These are phyloP conservation scores for Ochropleura leucogaster DNA, from an alignment of 2,888 invertebrate genomes.

Conservation along the genomic window DNA sequence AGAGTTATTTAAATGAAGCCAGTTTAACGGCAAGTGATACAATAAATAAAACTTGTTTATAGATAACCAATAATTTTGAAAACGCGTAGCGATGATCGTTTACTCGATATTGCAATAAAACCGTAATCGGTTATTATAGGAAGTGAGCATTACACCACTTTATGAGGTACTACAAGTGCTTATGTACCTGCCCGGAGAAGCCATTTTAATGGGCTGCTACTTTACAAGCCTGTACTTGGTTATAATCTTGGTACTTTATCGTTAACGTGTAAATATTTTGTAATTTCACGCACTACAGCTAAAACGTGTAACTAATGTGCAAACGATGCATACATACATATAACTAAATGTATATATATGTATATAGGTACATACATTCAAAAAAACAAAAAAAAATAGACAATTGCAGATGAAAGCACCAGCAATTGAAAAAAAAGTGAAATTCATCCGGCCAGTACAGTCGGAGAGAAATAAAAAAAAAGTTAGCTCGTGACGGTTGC, in stretches of 20 bases:
- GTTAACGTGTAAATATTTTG: conserved; percentile 19
- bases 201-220: conserved; percentile 40
- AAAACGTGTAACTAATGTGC: conserved; percentile 13
- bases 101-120: conserved; percentile 23
- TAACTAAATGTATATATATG: neutral
- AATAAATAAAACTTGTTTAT: conserved; percentile 8
- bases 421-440: conserved; percentile 34
- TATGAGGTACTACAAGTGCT: conserved; percentile 16
- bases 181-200: conserved; percentile 1
- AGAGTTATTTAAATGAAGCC: conserved; percentile 23
- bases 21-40: conserved; percentile 12
- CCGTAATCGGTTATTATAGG: conserved; percentile 33
- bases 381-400: neutral
- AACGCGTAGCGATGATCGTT: conserved; percentile 19
- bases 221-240: conserved; percentile 30
- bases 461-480: conserved; percentile 32
- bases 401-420: conserved; percentile 44
- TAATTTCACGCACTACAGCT: conserved; percentile 17
- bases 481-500: conserved; percentile 15
- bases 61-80: conserved; percentile 33
- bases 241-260: conserved; percentile 25
- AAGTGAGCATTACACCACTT: conserved; percentile 37
- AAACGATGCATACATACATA: neutral
- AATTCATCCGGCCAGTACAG: conserved; percentile 30
- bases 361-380: neutral